Base-by-base conservation (phyloP, 2,888 invertebrate genomes). In the Dryococelus australis region DNA sequence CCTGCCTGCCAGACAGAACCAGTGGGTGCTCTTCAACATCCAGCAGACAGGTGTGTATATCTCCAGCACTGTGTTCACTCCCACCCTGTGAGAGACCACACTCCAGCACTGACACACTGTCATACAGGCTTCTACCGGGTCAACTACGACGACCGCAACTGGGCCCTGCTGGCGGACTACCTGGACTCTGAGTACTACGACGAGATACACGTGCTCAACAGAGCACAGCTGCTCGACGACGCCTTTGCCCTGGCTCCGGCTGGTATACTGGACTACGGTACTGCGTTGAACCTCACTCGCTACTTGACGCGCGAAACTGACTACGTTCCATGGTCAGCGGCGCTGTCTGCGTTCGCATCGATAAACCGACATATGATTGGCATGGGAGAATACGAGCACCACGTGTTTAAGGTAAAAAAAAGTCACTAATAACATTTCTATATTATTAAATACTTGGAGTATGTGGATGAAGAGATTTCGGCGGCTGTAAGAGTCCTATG, bases 1-100 rank as follows among this genome's bases (percentile, higher is more conserved):
- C 4, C 92, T 92, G 8, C 47, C 53, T 13, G 78, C 84, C 80
- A 91, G 92, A 27, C 94, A 78, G 65, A 91, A 92, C 28, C 94
- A 96, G 26, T 97, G 96, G 96, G 92, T 96, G n/a, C 93, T 97
- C 85, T 94, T 95, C 65, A 97, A 97, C 91, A 92, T 96, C 28
- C 95, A 96, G 90, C 95, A 96, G 91, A 96, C 96, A 89, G 96
- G 96, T 94, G 92, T 94, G 90, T 87, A 35, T 4, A 35, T 35
- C 35, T 35, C 2, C 35, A 35, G 35, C 35, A 35, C 2, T 35
- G 35, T 35, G 35, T 35, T 35, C 2, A 35, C 35, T 35, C 35
- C 24, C 35, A 26, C 51, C 8, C 47, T 47, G 12, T 47, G 47
- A 13, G 47, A 47, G 4, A 47, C 47, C 47, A 13, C 47, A 47